Percentiles rank a stretch among this genome's conserved stretches.
Conservation (phyloP, 2,113 vertebrate species). For the Alligator sinensis region DNA sequence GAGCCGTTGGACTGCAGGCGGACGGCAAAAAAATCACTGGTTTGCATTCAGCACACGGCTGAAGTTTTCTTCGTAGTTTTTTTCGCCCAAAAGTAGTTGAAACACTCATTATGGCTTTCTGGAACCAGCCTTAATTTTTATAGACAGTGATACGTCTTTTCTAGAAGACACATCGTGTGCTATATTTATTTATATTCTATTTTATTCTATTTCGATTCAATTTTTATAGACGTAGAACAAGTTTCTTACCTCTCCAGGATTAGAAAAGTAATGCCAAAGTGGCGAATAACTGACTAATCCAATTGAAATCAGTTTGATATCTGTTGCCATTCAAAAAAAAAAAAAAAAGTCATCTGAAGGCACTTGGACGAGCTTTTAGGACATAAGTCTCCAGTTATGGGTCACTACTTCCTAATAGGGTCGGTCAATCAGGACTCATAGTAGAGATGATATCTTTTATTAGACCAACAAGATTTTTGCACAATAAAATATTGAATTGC, state of each 20-base stretch:
- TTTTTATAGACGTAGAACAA: not conserved
- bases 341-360: not conserved
- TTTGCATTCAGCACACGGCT: not conserved
- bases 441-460: too few relatives aligned
- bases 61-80: not conserved
- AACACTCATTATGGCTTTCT: not conserved
- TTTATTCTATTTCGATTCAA: too few relatives aligned
- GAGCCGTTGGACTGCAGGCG: not conserved
- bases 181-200: too few relatives aligned
- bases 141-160: accelerated
- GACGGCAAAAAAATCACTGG: not conserved
- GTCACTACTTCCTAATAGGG: too few relatives aligned
- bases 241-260: too few relatives aligned
- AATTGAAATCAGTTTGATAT: accelerated
- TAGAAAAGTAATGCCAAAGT: accelerated
- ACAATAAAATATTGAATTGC: too few relatives aligned
- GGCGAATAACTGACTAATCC: too few relatives aligned
- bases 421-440: too few relatives aligned
- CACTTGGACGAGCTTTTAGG: not conserved
- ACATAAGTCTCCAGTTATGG: not conserved
- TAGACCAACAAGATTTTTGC: too few relatives aligned
- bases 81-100: not conserved
- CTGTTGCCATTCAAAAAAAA: too few relatives aligned
- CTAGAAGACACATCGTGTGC: too few relatives aligned
- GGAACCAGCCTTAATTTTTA: not conserved